These are phyloP conservation scores for Clytia hemisphaerica DNA, from an alignment of 30 jellyfish, hydroid and myxozoan species.

Conservation along the genomic window DNA sequence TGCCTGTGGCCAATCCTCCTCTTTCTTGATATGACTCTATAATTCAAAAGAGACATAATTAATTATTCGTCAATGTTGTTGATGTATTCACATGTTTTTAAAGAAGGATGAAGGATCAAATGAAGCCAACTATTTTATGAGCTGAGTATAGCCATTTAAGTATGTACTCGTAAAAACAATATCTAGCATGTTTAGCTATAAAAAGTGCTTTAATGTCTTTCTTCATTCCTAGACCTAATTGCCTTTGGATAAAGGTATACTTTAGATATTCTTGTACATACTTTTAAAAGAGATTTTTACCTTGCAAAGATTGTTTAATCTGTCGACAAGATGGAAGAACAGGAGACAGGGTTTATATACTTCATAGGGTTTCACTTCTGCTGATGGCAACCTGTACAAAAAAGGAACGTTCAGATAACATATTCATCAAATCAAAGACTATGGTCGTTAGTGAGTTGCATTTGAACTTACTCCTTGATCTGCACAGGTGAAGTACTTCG, in stretches of 20 bases:
- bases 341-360: slow-evolving; percentile 77
- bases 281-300: no score
- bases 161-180: no score
- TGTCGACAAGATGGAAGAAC: slow-evolving; percentile 63
- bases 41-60: neutral
- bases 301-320: slow-evolving; percentile 77
- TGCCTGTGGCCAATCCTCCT: slow-evolving; percentile 85
- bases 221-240: no score
- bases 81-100: no score
- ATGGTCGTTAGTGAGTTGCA: no score
- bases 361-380: slow-evolving; percentile 47
- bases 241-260: no score
- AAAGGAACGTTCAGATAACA: neutral
- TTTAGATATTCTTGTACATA: no score
- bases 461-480: slow-evolving; percentile 48
- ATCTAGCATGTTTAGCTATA: no score
- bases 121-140: no score
- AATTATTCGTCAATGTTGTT: neutral
- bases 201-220: no score
- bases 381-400: slow-evolving; percentile 45
- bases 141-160: no score
- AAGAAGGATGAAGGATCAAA: no score
- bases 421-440: neutral
- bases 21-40: slow-evolving; percentile 39
- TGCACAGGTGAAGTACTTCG: slow-evolving; percentile 50